Percentiles rank a stretch among this genome's conserved stretches.
These are phyloP conservation scores for Corvus cornix DNA, from an alignment of 2,113 vertebrate genomes.

Conservation along the genomic window DNA sequence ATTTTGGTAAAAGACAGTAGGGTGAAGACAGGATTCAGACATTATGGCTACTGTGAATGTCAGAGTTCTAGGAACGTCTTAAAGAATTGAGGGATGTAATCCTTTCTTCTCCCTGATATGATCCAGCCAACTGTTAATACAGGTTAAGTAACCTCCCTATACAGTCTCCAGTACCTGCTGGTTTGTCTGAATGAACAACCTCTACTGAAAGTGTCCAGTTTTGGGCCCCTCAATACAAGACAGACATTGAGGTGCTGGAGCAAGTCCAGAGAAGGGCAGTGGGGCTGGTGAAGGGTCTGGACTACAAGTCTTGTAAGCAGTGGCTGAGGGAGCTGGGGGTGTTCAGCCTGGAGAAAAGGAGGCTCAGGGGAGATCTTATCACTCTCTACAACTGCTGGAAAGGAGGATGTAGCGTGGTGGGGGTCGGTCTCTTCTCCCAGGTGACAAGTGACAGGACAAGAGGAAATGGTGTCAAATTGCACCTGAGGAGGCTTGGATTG, in stretches of 20 bases:
- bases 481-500: rapidly evolving
- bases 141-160: neutral
- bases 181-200: neutral
- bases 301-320: neutral
- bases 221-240: neutral
- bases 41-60: neutral
- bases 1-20: neutral
- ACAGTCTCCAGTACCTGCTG: neutral
- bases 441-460: neutral
- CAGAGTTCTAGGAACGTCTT: neutral
- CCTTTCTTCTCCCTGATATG: neutral
- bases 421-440: neutral
- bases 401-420: neutral
- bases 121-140: neutral
- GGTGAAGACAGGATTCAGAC: neutral
- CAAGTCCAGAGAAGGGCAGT: neutral
- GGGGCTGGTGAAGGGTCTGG: neutral
- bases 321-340: neutral
- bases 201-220: neutral
- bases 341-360: neutral
- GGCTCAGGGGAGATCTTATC: too few species aligned
- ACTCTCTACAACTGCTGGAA: neutral
- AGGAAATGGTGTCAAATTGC: neutral
- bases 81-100: neutral
- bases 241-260: neutral